A percentile compares a stretch with the other conserved stretches of the same genome.
Conservation (phyloP, 2,797 vertebrate genomes). For the Morus bassanus region DNA sequence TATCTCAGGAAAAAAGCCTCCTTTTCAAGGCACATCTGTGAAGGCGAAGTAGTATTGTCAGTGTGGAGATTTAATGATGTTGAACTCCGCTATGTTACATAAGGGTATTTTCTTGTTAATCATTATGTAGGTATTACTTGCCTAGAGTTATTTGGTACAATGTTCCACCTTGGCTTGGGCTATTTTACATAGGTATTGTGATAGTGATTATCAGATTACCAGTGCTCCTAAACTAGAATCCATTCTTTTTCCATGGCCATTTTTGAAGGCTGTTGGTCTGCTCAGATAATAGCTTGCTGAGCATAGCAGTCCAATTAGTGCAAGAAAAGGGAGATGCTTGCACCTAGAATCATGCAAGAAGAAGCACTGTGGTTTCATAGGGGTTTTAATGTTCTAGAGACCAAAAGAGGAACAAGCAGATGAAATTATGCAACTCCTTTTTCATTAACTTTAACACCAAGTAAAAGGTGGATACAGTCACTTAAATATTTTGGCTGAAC, state of each 20-base stretch:
- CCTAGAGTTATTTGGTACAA: background rate
- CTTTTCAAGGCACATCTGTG: background rate
- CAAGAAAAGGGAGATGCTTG: background rate
- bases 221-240: background rate
- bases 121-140: background rate
- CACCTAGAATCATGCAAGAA: background rate
- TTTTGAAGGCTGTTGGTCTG: background rate
- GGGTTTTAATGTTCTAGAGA: background rate
- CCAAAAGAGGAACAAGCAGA: background rate
- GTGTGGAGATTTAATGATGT: background rate
- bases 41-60: background rate
- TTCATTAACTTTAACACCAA: background rate
- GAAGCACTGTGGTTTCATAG: background rate
- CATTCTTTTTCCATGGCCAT: background rate
- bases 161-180: background rate
- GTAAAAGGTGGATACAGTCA: background rate
- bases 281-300: background rate
- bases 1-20: background rate
- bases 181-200: background rate
- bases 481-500: background rate
- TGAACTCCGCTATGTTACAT: background rate
- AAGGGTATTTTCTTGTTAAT: background rate
- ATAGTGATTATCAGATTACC: background rate
- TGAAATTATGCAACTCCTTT: background rate
- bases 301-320: background rate